These are phyloP conservation scores for Cotesia typhae DNA, from an alignment of 1,140 invertebrate species.

Conservation along the genomic window DNA sequence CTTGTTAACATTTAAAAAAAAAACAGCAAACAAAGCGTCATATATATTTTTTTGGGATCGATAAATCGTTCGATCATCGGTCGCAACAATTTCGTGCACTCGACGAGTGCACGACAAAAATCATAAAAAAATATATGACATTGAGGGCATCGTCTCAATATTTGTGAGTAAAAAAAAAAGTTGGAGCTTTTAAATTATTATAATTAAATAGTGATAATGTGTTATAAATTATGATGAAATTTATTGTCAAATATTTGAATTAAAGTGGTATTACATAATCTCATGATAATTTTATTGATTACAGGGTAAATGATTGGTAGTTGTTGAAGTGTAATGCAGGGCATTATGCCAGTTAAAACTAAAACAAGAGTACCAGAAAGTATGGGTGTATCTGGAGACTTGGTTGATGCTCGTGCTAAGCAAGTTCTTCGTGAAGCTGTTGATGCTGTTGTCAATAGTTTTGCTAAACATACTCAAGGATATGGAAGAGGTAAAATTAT, in stretches of 20 bases:
- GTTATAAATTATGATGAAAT: background rate
- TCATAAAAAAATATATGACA: slow-evolving; percentile 9
- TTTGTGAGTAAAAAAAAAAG: slow-evolving; percentile 22
- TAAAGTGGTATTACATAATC: background rate
- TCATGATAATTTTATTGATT: slow-evolving; percentile 29
- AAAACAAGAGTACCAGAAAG: slow-evolving; percentile 61
- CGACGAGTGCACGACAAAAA: slow-evolving; percentile 12
- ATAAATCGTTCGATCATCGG: slow-evolving; percentile 20
- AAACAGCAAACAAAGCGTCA: slow-evolving; percentile 1
- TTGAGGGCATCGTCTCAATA: slow-evolving; percentile 24
- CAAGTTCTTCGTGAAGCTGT: slow-evolving; percentile 80
- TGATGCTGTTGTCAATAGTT: slow-evolving; percentile 81
- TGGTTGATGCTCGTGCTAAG: slow-evolving; percentile 73
- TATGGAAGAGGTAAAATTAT: slow-evolving; percentile 75
- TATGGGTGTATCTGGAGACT: slow-evolving; percentile 59
- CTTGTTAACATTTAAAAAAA: background rate
- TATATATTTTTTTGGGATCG: slow-evolving; percentile 12
- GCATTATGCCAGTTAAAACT: slow-evolving; percentile 63
- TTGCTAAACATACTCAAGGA: slow-evolving; percentile 80
- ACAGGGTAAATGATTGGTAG: slow-evolving; percentile 49
- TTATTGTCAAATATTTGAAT: background rate
- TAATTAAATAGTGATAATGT: too few relatives aligned
- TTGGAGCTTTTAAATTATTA: background rate
- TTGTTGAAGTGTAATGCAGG: slow-evolving; percentile 54
- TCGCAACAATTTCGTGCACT: slow-evolving; percentile 25